A percentile compares a stretch with the other conserved stretches of the same genome.
These are phyloP conservation scores for Larimichthys polyactis DNA, from an alignment of 2,113 vertebrate genomes.

Conservation along the genomic window DNA sequence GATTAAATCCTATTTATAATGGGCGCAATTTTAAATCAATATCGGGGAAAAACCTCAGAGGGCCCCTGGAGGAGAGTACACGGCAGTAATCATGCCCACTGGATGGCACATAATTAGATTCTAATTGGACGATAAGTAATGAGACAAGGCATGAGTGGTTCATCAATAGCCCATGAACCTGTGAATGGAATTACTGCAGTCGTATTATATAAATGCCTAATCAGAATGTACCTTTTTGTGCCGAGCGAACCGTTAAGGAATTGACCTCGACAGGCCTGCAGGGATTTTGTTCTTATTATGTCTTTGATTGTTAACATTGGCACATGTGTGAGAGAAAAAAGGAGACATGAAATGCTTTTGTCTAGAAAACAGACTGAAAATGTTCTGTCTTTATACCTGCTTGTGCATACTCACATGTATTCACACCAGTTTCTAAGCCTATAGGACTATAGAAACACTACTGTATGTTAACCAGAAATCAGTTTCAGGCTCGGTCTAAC, in stretches of 20 bases:
- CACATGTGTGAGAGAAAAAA: conserved; percentile 19
- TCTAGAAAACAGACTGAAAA: conserved; percentile 11
- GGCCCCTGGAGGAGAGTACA: conserved; percentile 78
- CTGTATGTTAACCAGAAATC: conserved; percentile 8
- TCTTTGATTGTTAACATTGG: conserved; percentile 48
- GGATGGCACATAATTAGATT: conserved; percentile 83
- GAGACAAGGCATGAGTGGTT: conserved; percentile 78
- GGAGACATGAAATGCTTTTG: conserved; percentile 28
- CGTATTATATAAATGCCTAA: conserved; percentile 78
- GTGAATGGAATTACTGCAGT: conserved; percentile 78
- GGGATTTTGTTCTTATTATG: conserved; percentile 68
- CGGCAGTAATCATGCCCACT: conserved; percentile 75
- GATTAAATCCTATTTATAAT: conserved; percentile 76
- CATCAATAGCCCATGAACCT: conserved; percentile 84
- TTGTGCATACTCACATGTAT: neutral
- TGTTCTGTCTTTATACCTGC: neutral
- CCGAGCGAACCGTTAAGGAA: conserved; percentile 64
- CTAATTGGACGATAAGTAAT: conserved; percentile 85
- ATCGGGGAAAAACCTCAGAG: conserved; percentile 65
- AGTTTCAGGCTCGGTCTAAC: conserved; percentile 16
- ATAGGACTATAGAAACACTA: neutral
- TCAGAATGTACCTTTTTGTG: conserved; percentile 81
- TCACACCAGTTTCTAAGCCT: neutral
- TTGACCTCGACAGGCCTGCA: conserved; percentile 73
- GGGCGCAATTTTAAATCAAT: conserved; percentile 76